Conservation (phyloP, 2,888 invertebrate species). For the Eristalis intricaria region DNA sequence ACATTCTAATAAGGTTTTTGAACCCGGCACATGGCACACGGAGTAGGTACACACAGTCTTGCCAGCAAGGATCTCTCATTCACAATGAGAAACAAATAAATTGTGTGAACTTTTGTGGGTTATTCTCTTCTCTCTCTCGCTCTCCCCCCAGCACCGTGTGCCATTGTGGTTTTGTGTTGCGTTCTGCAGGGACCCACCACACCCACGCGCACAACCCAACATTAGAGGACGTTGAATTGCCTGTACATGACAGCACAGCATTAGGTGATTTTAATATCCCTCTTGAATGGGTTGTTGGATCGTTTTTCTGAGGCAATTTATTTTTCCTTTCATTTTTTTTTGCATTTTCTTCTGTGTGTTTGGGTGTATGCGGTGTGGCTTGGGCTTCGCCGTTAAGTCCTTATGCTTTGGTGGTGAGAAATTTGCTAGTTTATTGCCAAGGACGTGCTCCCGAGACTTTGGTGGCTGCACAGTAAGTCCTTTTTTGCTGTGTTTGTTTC, state of each 20-base stretch:
- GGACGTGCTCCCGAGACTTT: not conserved
- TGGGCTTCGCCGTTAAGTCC: constrained; percentile 22
- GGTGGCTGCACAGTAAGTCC: not conserved
- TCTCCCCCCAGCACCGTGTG: too few relatives aligned
- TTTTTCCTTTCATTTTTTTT: constrained; percentile 16
- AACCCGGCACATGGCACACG: constrained; percentile 56
- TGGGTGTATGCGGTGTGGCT: not conserved
- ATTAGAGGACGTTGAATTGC: constrained; percentile 59
- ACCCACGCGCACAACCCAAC: not conserved
- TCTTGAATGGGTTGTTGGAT: constrained; percentile 67
- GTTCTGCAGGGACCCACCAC: too few relatives aligned
- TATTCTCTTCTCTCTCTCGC: constrained; percentile 9
- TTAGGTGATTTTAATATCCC: constrained; percentile 71
- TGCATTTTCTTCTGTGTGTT: not conserved
- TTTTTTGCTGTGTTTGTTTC: constrained; percentile 8
- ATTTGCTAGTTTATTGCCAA: constrained; percentile 56
- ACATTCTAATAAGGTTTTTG: constrained; percentile 68
- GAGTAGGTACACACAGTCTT: constrained; percentile 5
- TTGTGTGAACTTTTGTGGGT: constrained; percentile 36
- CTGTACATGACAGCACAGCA: constrained; percentile 66
- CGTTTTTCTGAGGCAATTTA: constrained; percentile 67
- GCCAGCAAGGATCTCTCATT: constrained; percentile 22
- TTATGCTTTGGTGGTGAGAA: constrained; percentile 47
- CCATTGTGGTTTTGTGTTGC: not conserved
- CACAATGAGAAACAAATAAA: not conserved